Conservation (phyloP, 2,113 vertebrate species). For the Aix galericulata region DNA sequence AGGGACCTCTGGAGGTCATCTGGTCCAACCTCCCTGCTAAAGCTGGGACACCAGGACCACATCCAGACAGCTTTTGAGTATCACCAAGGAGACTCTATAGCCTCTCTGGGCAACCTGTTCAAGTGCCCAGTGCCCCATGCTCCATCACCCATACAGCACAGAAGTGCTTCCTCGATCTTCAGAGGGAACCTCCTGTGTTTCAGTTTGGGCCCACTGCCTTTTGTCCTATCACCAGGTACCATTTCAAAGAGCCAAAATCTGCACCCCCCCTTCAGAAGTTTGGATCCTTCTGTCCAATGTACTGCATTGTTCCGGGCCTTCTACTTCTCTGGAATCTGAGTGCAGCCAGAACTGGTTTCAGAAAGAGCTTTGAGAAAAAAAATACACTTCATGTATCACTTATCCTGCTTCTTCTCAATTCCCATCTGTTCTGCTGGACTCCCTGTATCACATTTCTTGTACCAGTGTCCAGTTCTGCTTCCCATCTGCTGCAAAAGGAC, state of each 20-base stretch:
- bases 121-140: no score
- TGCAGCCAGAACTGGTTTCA: background rate
- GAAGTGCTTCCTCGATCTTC: background rate
- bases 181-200: background rate
- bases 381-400: rapidly evolving
- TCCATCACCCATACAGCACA: background rate
- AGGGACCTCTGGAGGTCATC: background rate
- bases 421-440: background rate
- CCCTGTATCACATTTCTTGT: background rate
- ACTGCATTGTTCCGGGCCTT: background rate
- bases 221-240: background rate
- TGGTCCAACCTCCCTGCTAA: background rate
- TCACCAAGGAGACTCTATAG: background rate
- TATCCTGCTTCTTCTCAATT: background rate
- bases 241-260: background rate
- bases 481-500: background rate
- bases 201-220: background rate
- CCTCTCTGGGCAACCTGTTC: background rate
- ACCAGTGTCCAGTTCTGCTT: background rate
- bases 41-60: background rate
- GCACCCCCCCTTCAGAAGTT: background rate
- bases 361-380: background rate
- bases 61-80: background rate
- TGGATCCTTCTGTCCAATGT: background rate
- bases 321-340: background rate